Percentiles rank a stretch among this genome's conserved stretches.
Evolutionary conservation across 2,888 invertebrate genomes (phyloP).

Genomic region (Watsonalla binaria): DNA sequence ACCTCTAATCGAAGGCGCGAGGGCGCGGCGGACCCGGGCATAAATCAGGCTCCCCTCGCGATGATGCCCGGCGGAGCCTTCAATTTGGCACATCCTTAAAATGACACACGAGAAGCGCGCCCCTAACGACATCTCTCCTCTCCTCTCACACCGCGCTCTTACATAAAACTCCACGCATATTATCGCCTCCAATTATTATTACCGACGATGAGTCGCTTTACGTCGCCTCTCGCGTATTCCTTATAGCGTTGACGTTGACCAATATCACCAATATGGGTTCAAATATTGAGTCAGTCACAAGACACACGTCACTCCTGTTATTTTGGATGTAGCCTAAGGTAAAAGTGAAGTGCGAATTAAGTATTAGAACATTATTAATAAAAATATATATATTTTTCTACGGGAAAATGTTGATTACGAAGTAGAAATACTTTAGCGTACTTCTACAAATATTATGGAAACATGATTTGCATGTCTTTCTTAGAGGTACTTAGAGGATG

Average conservation of each 20-base stretch:
- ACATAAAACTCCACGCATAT: slow-evolving; percentile 46
- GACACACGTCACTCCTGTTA: not conserved
- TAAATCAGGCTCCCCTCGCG: slow-evolving; percentile 75
- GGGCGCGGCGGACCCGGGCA: slow-evolving; percentile 54
- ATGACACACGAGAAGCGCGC: slow-evolving; percentile 75
- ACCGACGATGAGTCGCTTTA: slow-evolving; percentile 7
- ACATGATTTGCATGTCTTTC: too few relatives aligned
- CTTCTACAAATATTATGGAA: too few relatives aligned
- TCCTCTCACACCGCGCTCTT: slow-evolving; percentile 49
- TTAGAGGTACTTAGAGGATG: too few relatives aligned
- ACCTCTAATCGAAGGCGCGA: slow-evolving; percentile 62
- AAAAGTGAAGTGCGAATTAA: too few relatives aligned
- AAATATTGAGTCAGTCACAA: not conserved
- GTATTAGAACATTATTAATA: too few relatives aligned
- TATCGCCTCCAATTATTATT: slow-evolving; percentile 25
- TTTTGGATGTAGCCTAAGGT: too few relatives aligned
- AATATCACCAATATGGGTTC: slow-evolving; percentile 2
- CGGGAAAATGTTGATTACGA: too few relatives aligned
- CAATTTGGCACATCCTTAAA: slow-evolving; percentile 80
- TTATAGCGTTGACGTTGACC: not conserved
- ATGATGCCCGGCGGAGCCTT: slow-evolving; percentile 72
- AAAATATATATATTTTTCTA: too few relatives aligned
- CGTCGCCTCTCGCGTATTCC: not conserved
- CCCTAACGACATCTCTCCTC: slow-evolving; percentile 67
- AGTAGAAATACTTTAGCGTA: too few relatives aligned